phyloP scores from a whole-genome alignment of 2,797 vertebrate genomes.

The Enteromius fasciolatus region DNA sequence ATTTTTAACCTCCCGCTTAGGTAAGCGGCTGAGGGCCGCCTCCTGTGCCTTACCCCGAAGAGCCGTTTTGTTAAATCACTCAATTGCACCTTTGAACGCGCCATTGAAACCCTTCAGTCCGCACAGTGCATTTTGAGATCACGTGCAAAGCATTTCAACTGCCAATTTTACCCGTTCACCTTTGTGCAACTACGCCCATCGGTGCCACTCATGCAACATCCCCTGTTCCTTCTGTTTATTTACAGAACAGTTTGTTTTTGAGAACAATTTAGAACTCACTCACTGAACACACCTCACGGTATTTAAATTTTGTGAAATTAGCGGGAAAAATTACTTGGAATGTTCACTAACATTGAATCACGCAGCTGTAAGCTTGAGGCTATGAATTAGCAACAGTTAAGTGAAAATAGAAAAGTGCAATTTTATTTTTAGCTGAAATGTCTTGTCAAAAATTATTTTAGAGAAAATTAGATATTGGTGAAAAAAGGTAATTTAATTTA shows the following conservation, averaged over 20 bases:
- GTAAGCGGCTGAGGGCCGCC: not conserved
- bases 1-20: constrained; percentile 9
- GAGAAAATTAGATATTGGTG: not conserved
- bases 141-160: not conserved
- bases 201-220: constrained; percentile 1
- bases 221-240: not conserved
- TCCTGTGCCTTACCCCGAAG: constrained; percentile 8
- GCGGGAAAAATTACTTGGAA: not conserved
- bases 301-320: not conserved
- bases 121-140: not conserved
- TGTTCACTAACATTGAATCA: not conserved
- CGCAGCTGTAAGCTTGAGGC: not conserved
- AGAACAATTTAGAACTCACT: not conserved
- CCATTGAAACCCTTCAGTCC: constrained; percentile 13
- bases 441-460: not conserved
- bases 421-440: not conserved
- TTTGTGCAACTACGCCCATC: not conserved
- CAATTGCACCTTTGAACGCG: constrained; percentile 18
- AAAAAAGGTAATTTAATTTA: not conserved
- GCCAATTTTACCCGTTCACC: not conserved
- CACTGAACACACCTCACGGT: not conserved
- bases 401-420: not conserved
- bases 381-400: not conserved
- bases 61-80: constrained; percentile 7
- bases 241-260: not conserved